Percentiles rank a stretch among this genome's conserved stretches.
These are phyloP conservation scores for Lasius platythorax DNA, from an alignment of 2,888 invertebrate species.

Conservation along the genomic window DNA sequence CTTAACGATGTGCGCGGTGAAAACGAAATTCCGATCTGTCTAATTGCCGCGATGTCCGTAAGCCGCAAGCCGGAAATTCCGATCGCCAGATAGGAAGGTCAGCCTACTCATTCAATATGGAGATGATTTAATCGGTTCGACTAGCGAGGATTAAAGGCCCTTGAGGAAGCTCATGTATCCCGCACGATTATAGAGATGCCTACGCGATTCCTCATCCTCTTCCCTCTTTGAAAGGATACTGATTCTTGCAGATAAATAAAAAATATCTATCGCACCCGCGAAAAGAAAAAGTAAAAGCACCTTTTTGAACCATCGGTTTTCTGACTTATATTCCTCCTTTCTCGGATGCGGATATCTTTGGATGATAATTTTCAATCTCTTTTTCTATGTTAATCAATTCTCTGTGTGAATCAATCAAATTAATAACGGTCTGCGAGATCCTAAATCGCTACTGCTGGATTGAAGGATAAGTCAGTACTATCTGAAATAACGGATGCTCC, in stretches of 20 bases:
- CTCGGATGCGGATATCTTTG: neutral
- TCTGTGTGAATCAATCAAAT: conserved; percentile 11
- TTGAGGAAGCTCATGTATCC: neutral
- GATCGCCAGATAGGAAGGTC: conserved; percentile 62
- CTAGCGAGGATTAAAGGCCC: neutral
- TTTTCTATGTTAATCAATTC: neutral
- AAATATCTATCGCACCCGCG: neutral
- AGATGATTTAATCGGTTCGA: conserved; percentile 38
- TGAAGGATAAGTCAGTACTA: conserved; percentile 1
- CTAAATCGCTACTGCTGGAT: neutral
- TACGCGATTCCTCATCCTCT: neutral
- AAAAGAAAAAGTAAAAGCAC: neutral
- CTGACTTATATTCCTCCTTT: neutral
- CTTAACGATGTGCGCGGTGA: conserved; percentile 73
- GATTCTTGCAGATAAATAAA: conserved; percentile 16
- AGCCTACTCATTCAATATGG: conserved; percentile 34
- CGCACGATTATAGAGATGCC: neutral
- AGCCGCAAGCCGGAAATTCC: conserved; percentile 61
- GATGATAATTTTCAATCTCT: neutral
- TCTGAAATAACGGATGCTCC: conserved; percentile 50
- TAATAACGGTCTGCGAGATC: neutral
- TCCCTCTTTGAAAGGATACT: neutral
- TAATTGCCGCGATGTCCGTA: conserved; percentile 72
- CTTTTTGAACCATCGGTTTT: neutral
- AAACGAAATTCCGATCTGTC: conserved; percentile 76